Base-by-base conservation (phyloP, 1,140 invertebrate genomes). In the Zaprionus ghesquierei region DNA sequence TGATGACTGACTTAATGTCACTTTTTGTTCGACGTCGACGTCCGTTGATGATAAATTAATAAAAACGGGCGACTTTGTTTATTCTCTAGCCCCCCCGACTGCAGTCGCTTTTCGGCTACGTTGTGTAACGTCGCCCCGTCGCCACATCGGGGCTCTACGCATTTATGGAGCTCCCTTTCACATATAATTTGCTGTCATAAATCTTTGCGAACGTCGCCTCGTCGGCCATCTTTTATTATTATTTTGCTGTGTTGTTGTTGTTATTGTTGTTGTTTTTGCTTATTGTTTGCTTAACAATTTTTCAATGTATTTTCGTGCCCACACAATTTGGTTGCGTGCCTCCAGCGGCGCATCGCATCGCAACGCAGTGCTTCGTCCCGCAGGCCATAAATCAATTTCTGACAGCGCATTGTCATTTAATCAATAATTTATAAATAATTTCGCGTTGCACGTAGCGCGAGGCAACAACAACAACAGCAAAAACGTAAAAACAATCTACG, bases 341-440 rank as follows among this genome's bases (percentile, higher is more conserved):
- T 68, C 29, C 38, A 65, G 31, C 61, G 46, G 55, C 20, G 20
- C 49, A 10, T 49, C 18, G 44, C 53, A 20, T 23, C 41, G 23
- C 35, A 25, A 27, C 38, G 35, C 27, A n/a, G n/a, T n/a, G 27
- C 58, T 13, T 35, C 23, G 33, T 41, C 33, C 54, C 54, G 46
- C 72, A 41, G 72, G 72, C 65, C 79, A 89, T 90, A 90, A 85
- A 90, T 90, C 80, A 90, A 90, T 75, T 72, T 87, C 71, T 81
- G 89, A 87, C 89, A 90, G 73, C 75, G 77, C 75, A 79, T 87
- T 84, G 89, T 79, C 84, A 90, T 85, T 90, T 90, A 90, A 90
- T 90, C 82, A 90, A 90, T 90, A 85, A 81, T 89, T 85, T 82
- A 81, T 89, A 77, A 80, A 89, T 79, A 89, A 72, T 84, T 81